Percentiles rank a stretch among this genome's conserved stretches.
Evolutionary conservation across 2,888 invertebrate genomes (phyloP).

Genomic region (Eupithecia subumbrata): DNA sequence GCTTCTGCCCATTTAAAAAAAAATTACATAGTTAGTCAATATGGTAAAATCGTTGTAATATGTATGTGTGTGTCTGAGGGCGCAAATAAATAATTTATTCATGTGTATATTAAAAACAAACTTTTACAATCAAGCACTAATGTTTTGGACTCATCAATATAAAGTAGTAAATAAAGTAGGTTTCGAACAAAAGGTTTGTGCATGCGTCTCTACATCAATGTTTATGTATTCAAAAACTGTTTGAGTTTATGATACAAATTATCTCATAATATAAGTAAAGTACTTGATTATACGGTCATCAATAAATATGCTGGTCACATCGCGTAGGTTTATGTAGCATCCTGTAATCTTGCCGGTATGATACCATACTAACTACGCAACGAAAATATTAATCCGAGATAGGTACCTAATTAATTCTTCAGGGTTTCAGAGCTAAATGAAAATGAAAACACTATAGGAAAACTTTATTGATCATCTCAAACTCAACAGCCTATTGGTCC

Average conservation of each 20-base stretch:
- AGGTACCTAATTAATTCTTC: not conserved
- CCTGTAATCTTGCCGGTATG: constrained; percentile 11
- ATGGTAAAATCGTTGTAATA: too few relatives aligned
- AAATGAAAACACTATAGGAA: not conserved
- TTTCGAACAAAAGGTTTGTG: not conserved
- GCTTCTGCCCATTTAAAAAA: too few relatives aligned
- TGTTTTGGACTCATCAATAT: not conserved
- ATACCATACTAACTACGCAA: constrained; percentile 17
- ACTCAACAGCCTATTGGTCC: too few relatives aligned
- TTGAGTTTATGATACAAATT: constrained; percentile 14
- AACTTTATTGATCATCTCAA: too few relatives aligned
- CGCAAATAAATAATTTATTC: too few relatives aligned
- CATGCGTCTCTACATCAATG: not conserved
- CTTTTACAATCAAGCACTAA: too few relatives aligned
- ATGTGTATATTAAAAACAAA: too few relatives aligned
- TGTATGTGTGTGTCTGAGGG: too few relatives aligned
- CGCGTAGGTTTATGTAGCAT: constrained; percentile 21
- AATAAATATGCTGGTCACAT: constrained; percentile 22
- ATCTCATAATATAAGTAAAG: constrained; percentile 16
- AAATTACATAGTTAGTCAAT: too few relatives aligned
- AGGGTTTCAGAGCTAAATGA: not conserved
- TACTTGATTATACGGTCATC: constrained; percentile 10
- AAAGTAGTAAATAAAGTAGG: not conserved
- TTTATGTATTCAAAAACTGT: constrained; percentile 5
- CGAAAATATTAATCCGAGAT: constrained; percentile 14